Percentiles rank a stretch among this genome's conserved stretches.
Evolutionary conservation across 1,140 invertebrate species (phyloP).

Genomic region (Drosophila rhopaloa): DNA sequence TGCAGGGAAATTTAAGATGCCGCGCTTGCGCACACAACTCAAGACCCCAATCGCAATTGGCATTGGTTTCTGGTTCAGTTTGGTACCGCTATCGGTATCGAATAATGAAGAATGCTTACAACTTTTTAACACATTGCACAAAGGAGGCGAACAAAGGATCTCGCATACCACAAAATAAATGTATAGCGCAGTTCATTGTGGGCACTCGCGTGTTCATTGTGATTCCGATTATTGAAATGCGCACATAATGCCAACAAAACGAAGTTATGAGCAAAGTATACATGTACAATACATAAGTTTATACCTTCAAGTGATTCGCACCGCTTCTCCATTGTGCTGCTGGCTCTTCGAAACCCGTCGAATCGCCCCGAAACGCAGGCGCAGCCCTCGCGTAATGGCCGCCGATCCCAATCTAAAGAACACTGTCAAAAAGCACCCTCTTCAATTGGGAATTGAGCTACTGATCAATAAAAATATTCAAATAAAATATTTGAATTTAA

Average conservation of each 20-base stretch:
- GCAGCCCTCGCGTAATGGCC: constrained; percentile 41
- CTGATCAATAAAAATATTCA: too few relatives aligned
- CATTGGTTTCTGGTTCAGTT: constrained; percentile 15
- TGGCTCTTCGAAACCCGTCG: constrained; percentile 5
- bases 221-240: constrained; percentile 59
- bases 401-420: constrained; percentile 4
- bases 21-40: constrained; percentile 56
- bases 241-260: constrained; percentile 73
- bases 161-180: constrained; percentile 23
- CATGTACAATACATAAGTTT: constrained; percentile 78
- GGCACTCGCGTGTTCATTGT: constrained; percentile 81
- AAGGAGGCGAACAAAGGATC: constrained; percentile 59
- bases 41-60: constrained; percentile 25
- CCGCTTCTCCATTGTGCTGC: constrained; percentile 64
- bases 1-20: constrained; percentile 63
- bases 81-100: constrained; percentile 14
- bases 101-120: constrained; percentile 60
- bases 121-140: constrained; percentile 82
- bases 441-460: too few relatives aligned
- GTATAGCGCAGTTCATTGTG: constrained; percentile 43
- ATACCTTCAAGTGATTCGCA: constrained; percentile 71
- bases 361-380: constrained; percentile 29
- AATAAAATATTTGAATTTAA: too few relatives aligned
- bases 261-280: constrained; percentile 79
- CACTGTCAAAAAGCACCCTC: constrained; percentile 14